A percentile compares a stretch with the other conserved stretches of the same genome.
phyloP scores from a whole-genome alignment of 2,113 vertebrate genomes.

The Leptodactylus fuscus region DNA sequence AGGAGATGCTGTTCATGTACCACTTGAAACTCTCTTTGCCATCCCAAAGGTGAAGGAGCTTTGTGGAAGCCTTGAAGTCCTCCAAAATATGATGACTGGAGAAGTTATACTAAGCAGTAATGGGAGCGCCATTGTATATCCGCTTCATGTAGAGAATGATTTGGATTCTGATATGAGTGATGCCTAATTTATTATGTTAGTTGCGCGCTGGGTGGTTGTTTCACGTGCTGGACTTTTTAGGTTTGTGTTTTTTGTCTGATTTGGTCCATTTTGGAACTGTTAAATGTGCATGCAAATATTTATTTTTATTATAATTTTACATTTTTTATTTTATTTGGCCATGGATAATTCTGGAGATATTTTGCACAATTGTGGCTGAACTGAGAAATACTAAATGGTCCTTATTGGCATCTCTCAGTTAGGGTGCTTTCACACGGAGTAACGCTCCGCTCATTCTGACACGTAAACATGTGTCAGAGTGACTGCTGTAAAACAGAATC shows the following conservation, averaged over 20 bases:
- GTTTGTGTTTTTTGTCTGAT: background rate
- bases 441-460: too few species aligned
- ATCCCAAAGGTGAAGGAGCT: conserved; percentile 77
- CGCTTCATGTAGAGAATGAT: conserved; percentile 57
- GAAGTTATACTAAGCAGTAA: conserved; percentile 75
- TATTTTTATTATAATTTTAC: background rate
- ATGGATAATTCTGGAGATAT: background rate
- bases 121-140: conserved; percentile 73
- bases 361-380: too few species aligned
- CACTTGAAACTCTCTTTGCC: conserved; percentile 79
- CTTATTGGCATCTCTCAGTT: too few species aligned
- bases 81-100: conserved; percentile 73
- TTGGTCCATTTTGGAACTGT: too few species aligned
- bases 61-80: conserved; percentile 73
- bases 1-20: conserved; percentile 74
- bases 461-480: too few species aligned
- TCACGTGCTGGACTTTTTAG: background rate
- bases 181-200: background rate
- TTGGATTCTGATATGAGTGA: background rate
- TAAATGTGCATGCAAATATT: background rate
- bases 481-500: too few species aligned
- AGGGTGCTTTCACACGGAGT: too few species aligned
- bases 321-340: background rate
- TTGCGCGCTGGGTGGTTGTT: background rate
- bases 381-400: too few species aligned